These are phyloP conservation scores for Chorisops tibialis DNA, from an alignment of 2,888 invertebrate genomes.

Conservation along the genomic window DNA sequence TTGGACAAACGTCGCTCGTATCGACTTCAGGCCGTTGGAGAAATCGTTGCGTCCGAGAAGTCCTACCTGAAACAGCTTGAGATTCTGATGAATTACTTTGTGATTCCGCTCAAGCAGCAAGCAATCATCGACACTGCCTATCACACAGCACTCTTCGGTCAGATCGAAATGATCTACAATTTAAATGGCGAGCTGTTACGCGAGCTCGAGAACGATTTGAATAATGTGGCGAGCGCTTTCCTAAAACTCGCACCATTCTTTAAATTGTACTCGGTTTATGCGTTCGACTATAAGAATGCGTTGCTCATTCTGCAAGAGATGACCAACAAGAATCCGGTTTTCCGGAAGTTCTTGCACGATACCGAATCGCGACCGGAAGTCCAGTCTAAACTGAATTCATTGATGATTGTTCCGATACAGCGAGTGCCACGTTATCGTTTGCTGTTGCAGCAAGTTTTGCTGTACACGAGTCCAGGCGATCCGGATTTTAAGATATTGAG, in stretches of 20 bases:
- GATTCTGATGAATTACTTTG: conserved; percentile 62
- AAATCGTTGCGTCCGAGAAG: conserved; percentile 67
- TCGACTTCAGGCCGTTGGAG: conserved; percentile 60
- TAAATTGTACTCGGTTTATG: conserved; percentile 74
- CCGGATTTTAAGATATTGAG: conserved; percentile 56
- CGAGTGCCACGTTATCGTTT: conserved; percentile 73
- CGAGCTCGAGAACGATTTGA: conserved; percentile 56
- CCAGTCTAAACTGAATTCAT: conserved; percentile 64
- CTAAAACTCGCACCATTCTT: conserved; percentile 71
- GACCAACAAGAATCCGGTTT: conserved; percentile 54
- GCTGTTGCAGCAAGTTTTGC: conserved; percentile 64
- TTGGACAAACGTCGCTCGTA: conserved; percentile 46
- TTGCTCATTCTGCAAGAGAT: conserved; percentile 59
- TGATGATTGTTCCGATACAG: conserved; percentile 76
- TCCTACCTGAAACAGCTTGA: conserved; percentile 67
- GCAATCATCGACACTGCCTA: conserved; percentile 54
- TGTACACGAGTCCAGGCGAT: conserved; percentile 59
- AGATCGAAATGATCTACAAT: conserved; percentile 62
- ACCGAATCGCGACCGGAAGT: conserved; percentile 71
- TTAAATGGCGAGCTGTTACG: conserved; percentile 61
- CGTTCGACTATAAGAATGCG: conserved; percentile 67
- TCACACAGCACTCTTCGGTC: conserved; percentile 60
- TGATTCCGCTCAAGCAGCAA: conserved; percentile 57
- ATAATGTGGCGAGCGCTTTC: conserved; percentile 65
- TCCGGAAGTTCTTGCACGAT: conserved; percentile 58